phyloP scores from a whole-genome alignment of 2,113 vertebrate species.

The Phaetusa simplex region DNA sequence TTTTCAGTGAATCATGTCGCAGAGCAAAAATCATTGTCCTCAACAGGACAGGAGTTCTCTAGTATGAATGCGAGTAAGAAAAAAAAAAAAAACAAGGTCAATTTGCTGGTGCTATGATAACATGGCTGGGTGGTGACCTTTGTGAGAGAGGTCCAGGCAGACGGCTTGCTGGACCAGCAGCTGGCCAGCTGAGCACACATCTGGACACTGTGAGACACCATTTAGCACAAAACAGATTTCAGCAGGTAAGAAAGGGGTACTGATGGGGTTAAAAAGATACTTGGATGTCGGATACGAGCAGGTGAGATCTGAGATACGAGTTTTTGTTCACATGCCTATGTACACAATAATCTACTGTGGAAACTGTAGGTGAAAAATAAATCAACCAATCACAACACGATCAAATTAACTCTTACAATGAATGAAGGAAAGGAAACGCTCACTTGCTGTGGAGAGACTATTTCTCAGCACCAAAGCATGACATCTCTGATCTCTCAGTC shows the following conservation, averaged over 20 bases:
- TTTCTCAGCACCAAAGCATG: neutral
- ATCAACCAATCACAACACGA: neutral
- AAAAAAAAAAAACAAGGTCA: neutral
- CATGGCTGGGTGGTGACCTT: neutral
- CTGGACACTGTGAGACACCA: neutral
- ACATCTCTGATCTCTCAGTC: neutral
- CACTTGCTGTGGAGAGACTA: neutral
- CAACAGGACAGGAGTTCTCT: neutral
- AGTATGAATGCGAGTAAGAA: neutral
- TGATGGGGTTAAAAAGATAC: neutral
- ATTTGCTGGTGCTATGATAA: neutral
- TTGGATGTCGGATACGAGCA: neutral
- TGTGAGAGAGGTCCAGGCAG: neutral
- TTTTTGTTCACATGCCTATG: neutral
- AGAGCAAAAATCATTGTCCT: neutral
- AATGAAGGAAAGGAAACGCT: neutral
- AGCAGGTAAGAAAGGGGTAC: neutral
- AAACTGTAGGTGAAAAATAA: neutral
- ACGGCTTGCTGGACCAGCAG: neutral
- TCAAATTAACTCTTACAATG: neutral
- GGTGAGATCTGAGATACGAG: accelerated
- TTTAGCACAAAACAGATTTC: neutral
- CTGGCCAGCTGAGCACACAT: neutral
- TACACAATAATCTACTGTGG: neutral
- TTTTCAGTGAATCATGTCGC: slow-evolving; percentile 6